A percentile compares a stretch with the other conserved stretches of the same genome.
phyloP scores from a whole-genome alignment of 30 jellyfish, hydroid and myxozoan genomes.

The Aurelia aurita complex sp. Pacific region DNA sequence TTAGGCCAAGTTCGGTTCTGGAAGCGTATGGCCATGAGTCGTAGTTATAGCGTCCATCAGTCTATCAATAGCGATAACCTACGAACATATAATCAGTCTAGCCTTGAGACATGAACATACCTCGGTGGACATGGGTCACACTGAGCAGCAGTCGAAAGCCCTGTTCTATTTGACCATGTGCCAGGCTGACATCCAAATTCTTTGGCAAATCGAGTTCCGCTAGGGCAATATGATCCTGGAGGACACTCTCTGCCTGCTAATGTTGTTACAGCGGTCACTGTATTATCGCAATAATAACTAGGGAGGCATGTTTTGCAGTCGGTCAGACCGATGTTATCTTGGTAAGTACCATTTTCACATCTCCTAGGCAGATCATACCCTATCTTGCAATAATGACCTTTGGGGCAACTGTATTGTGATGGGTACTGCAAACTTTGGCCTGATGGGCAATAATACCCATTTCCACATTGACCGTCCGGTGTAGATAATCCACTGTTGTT shows the following conservation, averaged over 20 bases:
- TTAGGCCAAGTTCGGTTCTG: no score
- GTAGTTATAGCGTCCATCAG: no score
- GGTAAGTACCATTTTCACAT: slow-evolving; percentile 93
- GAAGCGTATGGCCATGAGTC: no score
- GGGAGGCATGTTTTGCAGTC: slow-evolving; percentile 71
- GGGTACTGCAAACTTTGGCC: slow-evolving; percentile 81
- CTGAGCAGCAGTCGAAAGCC: slow-evolving; percentile 55
- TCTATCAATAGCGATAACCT: no score
- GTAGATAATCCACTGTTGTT: slow-evolving; percentile 75
- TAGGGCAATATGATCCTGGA: slow-evolving; percentile 89
- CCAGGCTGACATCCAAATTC: slow-evolving; percentile 92
- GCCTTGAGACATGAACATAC: slow-evolving; percentile 30
- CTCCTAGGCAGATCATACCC: slow-evolving; percentile 85
- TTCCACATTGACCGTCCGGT: slow-evolving; percentile 70
- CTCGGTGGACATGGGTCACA: slow-evolving; percentile 95
- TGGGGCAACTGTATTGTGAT: slow-evolving; percentile 69
- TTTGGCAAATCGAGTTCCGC: slow-evolving; percentile 76
- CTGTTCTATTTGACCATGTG: slow-evolving; percentile 88
- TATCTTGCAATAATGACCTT: slow-evolving; percentile 85
- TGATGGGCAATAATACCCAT: slow-evolving; percentile 90
- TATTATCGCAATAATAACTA: slow-evolving; percentile 94
- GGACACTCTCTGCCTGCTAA: slow-evolving; percentile 83
- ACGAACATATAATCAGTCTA: no score
- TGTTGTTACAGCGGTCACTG: slow-evolving; percentile 71
- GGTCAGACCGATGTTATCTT: slow-evolving; percentile 70